Percentiles rank a stretch among this genome's conserved stretches.
Conservation (phyloP, 2,888 invertebrate genomes). For the Caenorhabditis sp. region DNA sequence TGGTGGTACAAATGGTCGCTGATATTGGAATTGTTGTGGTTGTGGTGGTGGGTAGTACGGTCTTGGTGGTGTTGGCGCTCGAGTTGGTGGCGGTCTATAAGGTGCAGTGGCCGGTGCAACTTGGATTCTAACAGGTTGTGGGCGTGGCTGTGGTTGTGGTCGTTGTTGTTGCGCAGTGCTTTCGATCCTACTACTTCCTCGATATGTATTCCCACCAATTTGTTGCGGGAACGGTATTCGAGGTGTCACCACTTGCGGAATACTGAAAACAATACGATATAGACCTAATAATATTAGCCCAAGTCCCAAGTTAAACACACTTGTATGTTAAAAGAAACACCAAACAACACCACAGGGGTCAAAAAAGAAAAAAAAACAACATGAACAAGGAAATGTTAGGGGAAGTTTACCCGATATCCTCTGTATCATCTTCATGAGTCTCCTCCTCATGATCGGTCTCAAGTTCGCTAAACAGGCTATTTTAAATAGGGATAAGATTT, state of each 20-base stretch:
- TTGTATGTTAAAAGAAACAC: no score
- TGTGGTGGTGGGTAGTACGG: slow-evolving; percentile 17
- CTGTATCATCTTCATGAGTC: background rate
- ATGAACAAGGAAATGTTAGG: no score
- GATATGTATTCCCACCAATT: background rate
- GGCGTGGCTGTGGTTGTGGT: background rate
- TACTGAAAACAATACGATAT: background rate
- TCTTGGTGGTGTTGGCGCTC: slow-evolving; percentile 17
- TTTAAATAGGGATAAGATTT: background rate
- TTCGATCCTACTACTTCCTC: background rate
- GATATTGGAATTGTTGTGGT: background rate
- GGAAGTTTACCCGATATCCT: background rate
- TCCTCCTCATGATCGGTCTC: background rate
- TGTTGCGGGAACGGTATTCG: background rate
- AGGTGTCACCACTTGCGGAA: background rate
- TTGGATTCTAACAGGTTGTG: background rate
- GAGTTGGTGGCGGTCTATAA: slow-evolving; percentile 9
- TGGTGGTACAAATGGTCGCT: slow-evolving; percentile 14
- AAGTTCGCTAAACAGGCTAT: background rate
- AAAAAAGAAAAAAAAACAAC: no score
- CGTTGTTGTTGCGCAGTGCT: background rate
- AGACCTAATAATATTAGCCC: no score
- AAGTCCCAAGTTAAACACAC: no score
- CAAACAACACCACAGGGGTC: no score
- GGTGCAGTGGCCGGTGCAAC: slow-evolving; percentile 2